Evolutionary conservation across 2,797 vertebrate species (phyloP), one percentile per base, ranked within the genome.

Genomic region (Sebastes steindachneri): DNA sequence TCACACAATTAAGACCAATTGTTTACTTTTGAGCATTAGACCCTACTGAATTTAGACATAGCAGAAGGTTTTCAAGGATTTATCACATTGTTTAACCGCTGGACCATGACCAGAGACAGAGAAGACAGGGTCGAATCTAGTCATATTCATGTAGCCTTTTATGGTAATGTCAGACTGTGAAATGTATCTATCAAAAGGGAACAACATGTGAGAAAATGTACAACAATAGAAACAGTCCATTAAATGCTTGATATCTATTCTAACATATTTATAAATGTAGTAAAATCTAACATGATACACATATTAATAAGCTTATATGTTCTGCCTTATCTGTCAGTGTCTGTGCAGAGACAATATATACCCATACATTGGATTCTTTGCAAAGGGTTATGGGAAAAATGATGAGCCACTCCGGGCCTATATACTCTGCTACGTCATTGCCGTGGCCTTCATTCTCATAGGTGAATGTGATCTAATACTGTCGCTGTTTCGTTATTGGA

Each of bases 301-400:
- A 54, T 31, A 57, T 58, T 55, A 5, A 35, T n/a, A n/a, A 59
- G 3, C 12, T 33, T 33, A 28, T 59, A 9, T 59, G 11, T 31
- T 64, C 17, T 73, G 3, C 68, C 17, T 41, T 66, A 2, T 85
- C n/a, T 73, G 33, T 28, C 70, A 97, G 96, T 95, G 95, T 89
- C 92, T 97, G 17, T 96, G 96, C 89, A 93, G 89, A 75, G 96
- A 97, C 92, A 93, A 96, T 7, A 87, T 96, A 10, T 96, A 97
- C 71, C 95, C 96, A 0, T 90, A 95, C 80, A 96, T 95, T 28
- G 92, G 93, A 83, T 94, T 96, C 90, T 97, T 96, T 82, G 94
- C 91, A 59, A 96, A 96, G 80, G 96, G 95, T 62, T 96, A 96
- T 74, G 96, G 95, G 62, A 96, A 95, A 89, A 96, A 96, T 53